These are phyloP conservation scores for Manis javanica DNA, from an alignment of 2,797 vertebrate genomes.

Conservation along the genomic window DNA sequence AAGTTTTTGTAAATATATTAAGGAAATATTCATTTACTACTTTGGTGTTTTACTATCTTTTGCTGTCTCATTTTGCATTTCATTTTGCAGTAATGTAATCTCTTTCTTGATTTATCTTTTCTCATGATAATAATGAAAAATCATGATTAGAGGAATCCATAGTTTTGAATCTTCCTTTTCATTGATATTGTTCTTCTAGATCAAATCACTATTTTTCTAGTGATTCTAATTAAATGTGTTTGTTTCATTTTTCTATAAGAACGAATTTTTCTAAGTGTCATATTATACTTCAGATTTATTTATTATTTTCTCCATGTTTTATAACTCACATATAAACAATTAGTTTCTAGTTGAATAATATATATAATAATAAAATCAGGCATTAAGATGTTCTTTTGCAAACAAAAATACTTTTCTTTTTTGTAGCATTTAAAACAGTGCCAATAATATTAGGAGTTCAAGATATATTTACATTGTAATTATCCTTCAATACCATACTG, in stretches of 20 bases:
- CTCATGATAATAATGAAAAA: not conserved
- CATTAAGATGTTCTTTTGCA: not conserved
- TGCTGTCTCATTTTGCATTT: not conserved
- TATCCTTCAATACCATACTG: not conserved
- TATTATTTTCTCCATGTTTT: not conserved
- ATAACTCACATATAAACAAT: not conserved
- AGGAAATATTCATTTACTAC: not conserved
- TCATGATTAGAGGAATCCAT: not conserved
- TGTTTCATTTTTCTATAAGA: not conserved
- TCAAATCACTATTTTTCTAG: not conserved
- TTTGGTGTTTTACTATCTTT: not conserved
- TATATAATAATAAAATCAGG: not conserved
- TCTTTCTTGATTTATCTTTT: not conserved
- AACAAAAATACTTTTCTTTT: not conserved
- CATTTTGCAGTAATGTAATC: not conserved
- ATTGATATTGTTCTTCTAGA: not conserved
- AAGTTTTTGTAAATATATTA: not conserved
- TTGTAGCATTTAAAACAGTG: not conserved
- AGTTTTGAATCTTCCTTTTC: not conserved
- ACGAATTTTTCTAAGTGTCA: not conserved
- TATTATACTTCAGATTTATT: not conserved
- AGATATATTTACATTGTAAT: not conserved
- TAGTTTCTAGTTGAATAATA: not conserved
- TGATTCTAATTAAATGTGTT: not conserved
- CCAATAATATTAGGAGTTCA: not conserved